A percentile compares a stretch with the other conserved stretches of the same genome.
Conservation (phyloP, 1,140 invertebrate genomes). For the Ptiloglossa arizonensis region DNA sequence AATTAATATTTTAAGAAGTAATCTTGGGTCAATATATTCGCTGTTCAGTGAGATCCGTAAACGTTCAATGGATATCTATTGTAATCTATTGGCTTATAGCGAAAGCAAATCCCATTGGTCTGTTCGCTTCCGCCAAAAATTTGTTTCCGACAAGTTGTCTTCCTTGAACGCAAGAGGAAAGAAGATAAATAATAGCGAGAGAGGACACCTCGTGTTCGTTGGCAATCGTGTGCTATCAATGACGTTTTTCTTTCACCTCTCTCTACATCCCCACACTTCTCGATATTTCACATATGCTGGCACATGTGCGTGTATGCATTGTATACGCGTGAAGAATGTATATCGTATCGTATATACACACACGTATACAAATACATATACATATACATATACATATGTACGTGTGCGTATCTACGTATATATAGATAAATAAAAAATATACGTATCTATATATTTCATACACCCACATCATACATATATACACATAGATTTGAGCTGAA, state of each 20-base stretch:
- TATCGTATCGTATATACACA: conserved; percentile 22
- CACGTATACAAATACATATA: conserved; percentile 6
- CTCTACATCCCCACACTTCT: conserved; percentile 25
- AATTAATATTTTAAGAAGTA: too few relatives aligned
- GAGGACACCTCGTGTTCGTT: conserved; percentile 21
- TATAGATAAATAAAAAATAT: too few relatives aligned
- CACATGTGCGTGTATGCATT: conserved; percentile 47
- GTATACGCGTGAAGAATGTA: conserved; percentile 44
- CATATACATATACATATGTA: conserved; percentile 32
- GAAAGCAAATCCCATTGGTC: too few relatives aligned
- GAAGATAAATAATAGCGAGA: conserved; percentile 6
- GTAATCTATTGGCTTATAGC: too few relatives aligned
- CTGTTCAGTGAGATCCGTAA: too few relatives aligned
- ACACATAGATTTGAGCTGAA: conserved; percentile 71
- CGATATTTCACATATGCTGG: conserved; percentile 48
- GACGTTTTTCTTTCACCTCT: neutral
- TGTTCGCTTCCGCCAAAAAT: too few relatives aligned
- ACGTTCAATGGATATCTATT: too few relatives aligned
- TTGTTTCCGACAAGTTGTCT: neutral
- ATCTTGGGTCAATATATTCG: too few relatives aligned
- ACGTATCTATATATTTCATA: too few relatives aligned
- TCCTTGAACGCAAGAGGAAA: neutral
- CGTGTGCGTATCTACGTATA: too few relatives aligned
- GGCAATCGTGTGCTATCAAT: neutral
- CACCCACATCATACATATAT: conserved; percentile 53